Base-by-base conservation (phyloP, 1,140 invertebrate species). In the Saccostrea cuccullata region DNA sequence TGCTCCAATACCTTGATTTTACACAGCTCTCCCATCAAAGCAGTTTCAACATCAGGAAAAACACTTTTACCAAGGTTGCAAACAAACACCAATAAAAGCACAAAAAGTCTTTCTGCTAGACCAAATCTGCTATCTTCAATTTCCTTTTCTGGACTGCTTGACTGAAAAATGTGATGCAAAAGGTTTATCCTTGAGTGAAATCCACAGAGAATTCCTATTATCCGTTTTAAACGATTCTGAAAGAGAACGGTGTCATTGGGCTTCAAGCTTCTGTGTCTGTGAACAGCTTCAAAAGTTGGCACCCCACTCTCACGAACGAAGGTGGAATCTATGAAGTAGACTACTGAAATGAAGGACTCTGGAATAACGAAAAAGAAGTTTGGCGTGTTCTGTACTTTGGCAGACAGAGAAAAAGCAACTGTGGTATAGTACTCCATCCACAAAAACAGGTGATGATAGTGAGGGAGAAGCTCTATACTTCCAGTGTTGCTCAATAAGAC, bases 401-500 rank as follows among this genome's bases (percentile, higher is more conserved):
- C 90, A 67, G 87, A 86, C 2, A 92, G 55, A 15, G 86, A 89
- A 30, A 91, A 89, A 2, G 89, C 89, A 11, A 92, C 30, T 2
- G 89, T 90, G n/a, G 88, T 86, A 56, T 87, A 92, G 60, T 91
- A 91, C 67, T 93, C 92, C 64, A 91, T 64, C 92, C 92, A 92
- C 82, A 92, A 89, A 3, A 92, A 58, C 13, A 92, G 88, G 11
- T 90, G 70, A 40, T 83, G 73, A 0, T 90, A 47, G n/a, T 91
- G 87, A 20, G 91, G 92, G 30, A 92, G 86, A n/a, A 91, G 83
- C 15, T 67, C 73, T 13, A 30, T 56, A 36, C 88, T 82, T 12
- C 82, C 84, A 23, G 89, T 84, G 13, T 84, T 86, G n/a, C 87
- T 85, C 26, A 92, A 58, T 26, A 90, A 30, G 55, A 73, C 82